Evolutionary conservation across 2,888 invertebrate species (phyloP).

Genomic region (Agrochola litura): DNA sequence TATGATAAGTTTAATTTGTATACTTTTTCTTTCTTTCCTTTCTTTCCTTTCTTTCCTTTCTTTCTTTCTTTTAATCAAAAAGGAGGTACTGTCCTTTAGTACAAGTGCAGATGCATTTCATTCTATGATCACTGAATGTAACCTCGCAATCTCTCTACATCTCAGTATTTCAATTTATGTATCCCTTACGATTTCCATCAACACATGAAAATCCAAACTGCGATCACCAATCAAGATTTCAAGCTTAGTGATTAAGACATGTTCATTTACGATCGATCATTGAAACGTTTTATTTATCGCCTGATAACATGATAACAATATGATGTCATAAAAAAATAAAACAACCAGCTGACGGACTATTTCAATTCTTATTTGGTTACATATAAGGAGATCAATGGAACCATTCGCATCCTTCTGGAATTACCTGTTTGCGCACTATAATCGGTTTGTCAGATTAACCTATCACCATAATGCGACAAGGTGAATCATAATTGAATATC

Average conservation of each 20-base stretch:
- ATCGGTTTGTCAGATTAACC: slow-evolving; percentile 35
- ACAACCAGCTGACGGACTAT: slow-evolving; percentile 41
- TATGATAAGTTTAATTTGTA: too few relatives aligned
- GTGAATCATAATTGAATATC: slow-evolving; percentile 24
- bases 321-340: slow-evolving; percentile 36
- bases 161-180: neutral
- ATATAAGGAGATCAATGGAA: slow-evolving; percentile 38
- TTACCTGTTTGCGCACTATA: slow-evolving; percentile 16
- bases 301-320: slow-evolving; percentile 37
- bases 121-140: neutral
- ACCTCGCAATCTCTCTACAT: neutral
- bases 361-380: slow-evolving; percentile 53
- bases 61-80: too few relatives aligned
- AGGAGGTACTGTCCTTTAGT: too few relatives aligned
- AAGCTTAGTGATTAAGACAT: slow-evolving; percentile 22
- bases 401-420: slow-evolving; percentile 21
- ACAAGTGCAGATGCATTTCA: neutral
- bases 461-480: slow-evolving; percentile 30
- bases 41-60: too few relatives aligned
- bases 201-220: neutral
- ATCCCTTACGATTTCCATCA: neutral
- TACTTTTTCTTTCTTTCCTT: too few relatives aligned
- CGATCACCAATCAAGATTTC: slow-evolving; percentile 13
- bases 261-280: slow-evolving; percentile 42
- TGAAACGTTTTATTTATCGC: slow-evolving; percentile 43